Percentiles rank a stretch among this genome's conserved stretches.
Conservation (phyloP, 2,888 invertebrate species). For the Scaptomyza reducta region DNA sequence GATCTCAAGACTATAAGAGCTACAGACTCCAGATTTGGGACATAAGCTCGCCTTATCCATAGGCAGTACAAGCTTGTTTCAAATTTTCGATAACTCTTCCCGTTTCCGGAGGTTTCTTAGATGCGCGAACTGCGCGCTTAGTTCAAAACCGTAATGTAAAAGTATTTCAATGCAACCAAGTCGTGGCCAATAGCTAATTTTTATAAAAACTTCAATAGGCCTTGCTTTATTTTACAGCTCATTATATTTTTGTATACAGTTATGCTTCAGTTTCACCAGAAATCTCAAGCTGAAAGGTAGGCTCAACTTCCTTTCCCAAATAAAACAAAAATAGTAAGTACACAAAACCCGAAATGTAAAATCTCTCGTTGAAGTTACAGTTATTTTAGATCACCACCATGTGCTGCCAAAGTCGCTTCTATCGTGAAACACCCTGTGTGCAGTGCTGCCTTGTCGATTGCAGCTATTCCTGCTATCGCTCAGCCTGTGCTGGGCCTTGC, state of each 20-base stretch:
- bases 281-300: slow-evolving; percentile 2
- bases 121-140: too few relatives aligned
- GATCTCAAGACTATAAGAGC: too few relatives aligned
- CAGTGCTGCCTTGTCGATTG: slow-evolving; percentile 66
- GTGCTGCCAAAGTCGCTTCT: slow-evolving; percentile 66
- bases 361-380: too few relatives aligned
- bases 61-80: too few relatives aligned
- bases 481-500: slow-evolving; percentile 47
- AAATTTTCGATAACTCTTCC: too few relatives aligned
- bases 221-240: slow-evolving; percentile 1
- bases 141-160: too few relatives aligned
- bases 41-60: too few relatives aligned
- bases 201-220: slow-evolving; percentile 8
- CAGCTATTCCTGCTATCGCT: slow-evolving; percentile 54
- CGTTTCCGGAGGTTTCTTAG: too few relatives aligned
- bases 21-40: too few relatives aligned
- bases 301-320: not conserved
- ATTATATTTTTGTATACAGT: not conserved
- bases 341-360: not conserved
- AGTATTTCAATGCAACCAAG: too few relatives aligned
- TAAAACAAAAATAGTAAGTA: slow-evolving; percentile 9
- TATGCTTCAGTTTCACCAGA: slow-evolving; percentile 1
- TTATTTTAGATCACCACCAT: slow-evolving; percentile 25
- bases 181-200: too few relatives aligned
- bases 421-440: slow-evolving; percentile 59